Conservation (phyloP, 2,797 vertebrate genomes). For the Molossus alvarezi region DNA sequence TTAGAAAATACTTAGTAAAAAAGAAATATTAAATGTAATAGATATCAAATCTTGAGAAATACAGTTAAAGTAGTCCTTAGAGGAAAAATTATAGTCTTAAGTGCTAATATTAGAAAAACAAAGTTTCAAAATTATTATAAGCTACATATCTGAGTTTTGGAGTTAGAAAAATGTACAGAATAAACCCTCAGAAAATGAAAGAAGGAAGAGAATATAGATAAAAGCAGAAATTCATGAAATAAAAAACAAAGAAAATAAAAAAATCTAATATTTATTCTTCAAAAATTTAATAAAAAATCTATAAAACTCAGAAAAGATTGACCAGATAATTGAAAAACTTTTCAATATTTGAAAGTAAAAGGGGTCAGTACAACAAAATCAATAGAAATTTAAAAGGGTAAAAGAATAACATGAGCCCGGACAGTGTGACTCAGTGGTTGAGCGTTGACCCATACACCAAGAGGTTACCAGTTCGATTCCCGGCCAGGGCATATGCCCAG, state of each 20-base stretch:
- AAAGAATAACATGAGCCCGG: neutral
- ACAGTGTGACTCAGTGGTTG: too few relatives aligned
- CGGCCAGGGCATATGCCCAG: too few relatives aligned
- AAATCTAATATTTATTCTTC: neutral
- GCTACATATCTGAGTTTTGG: neutral
- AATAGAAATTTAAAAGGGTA: neutral
- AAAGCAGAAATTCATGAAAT: slow-evolving; percentile 31
- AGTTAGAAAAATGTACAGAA: neutral
- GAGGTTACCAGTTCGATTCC: too few relatives aligned
- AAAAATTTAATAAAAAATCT: slow-evolving; percentile 35
- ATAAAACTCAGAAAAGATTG: neutral
- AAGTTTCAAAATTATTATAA: slow-evolving; percentile 19
- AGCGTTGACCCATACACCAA: too few relatives aligned
- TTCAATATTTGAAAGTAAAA: neutral
- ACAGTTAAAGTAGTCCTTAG: neutral
- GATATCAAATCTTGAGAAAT: slow-evolving; percentile 23
- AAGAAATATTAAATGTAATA: slow-evolving; percentile 21
- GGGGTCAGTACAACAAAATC: neutral
- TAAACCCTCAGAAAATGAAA: neutral
- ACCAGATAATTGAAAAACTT: neutral
- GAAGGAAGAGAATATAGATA: neutral
- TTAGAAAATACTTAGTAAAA: neutral
- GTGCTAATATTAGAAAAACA: neutral
- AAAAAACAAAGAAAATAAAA: neutral
- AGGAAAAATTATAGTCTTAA: slow-evolving; percentile 46